phyloP scores from a whole-genome alignment of 2,797 vertebrate species.

The Sebastes matsubarae region DNA sequence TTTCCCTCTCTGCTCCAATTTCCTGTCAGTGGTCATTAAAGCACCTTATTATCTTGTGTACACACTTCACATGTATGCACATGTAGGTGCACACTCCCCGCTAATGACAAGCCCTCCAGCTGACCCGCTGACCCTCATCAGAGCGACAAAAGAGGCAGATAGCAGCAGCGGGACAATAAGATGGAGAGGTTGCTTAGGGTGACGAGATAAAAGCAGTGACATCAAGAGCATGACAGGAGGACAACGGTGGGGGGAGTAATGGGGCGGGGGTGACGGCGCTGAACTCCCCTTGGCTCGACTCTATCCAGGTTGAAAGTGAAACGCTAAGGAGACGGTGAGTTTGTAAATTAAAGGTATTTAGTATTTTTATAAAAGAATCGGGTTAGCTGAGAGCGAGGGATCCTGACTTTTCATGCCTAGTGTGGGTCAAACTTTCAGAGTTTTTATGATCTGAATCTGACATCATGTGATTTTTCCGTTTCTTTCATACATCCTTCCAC shows the following conservation, averaged over 20 bases:
- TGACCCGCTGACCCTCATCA: conserved; percentile 69
- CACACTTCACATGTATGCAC: conserved; percentile 28
- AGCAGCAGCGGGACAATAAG: conserved; percentile 50
- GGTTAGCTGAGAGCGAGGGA: background rate
- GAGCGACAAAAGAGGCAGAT: conserved; percentile 59
- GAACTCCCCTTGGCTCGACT: background rate
- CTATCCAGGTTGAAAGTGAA: conserved; percentile 8
- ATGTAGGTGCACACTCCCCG: background rate
- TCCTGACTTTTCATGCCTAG: background rate
- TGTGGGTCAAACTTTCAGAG: background rate
- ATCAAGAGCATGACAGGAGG: conserved; percentile 47
- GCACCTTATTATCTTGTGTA: conserved; percentile 48
- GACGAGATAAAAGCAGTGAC: conserved; percentile 67
- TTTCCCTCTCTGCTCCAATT: background rate
- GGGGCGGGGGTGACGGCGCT: background rate
- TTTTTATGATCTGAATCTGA: background rate
- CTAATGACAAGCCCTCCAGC: conserved; percentile 55
- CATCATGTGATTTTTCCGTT: background rate
- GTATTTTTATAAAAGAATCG: background rate
- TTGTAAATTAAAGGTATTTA: background rate
- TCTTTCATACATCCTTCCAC: background rate
- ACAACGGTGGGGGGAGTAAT: conserved; percentile 38
- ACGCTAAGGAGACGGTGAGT: background rate
- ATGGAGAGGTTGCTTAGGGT: conserved; percentile 57
- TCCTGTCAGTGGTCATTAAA: conserved; percentile 35